Evolutionary conservation across 2,113 vertebrate species (phyloP), one percentile per base, ranked within the genome.

Genomic region (Carassius carassius): DNA sequence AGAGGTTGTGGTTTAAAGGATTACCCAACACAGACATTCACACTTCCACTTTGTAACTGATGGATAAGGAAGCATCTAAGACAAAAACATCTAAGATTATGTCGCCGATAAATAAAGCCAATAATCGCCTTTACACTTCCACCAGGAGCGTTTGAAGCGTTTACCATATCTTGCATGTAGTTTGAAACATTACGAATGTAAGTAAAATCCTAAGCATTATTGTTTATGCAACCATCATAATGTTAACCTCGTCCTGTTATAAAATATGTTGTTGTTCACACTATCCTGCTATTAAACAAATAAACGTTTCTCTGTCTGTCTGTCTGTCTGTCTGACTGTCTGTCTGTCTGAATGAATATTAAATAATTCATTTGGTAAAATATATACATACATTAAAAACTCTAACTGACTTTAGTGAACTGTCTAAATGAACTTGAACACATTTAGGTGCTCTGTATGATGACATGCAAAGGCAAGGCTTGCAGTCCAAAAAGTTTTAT

Each of bases 1-100:
- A 35, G 54, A 79, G 72, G 49, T 82, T 56, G 77, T 37, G 78
- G 63, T 78, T 84, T 81, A 69, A 84, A 84, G 89, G 75, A 87
- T 85, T 83, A 84, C 84, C 84, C 78, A 82, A 84, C 84, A 86
- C 87, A 88, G 21, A 88, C 81, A 85, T 87, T 85, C 69, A 89
- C 83, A 87, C 84, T 88, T 75, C 62, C 23, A n/a, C 84, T 62
- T 62, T 79, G 85, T 80, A 54, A 37, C 73, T 86, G 44, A 47
- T 77, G 78, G 17, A 73, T 78, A 25, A 56, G 29, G n/a, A 78
- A 83, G 58, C 29, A 29, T n/a, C n/a, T 29, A 29, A 12, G 47
- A 47, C 51, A 62, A 78, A 54, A 67, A 72, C 84, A 60, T 74
- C 63, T 74, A 83, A 37, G 21, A 51, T 25, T 74, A 73, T 41